Base-by-base conservation (phyloP, 1,140 invertebrate species). In the Choristoneura fumiferana region DNA sequence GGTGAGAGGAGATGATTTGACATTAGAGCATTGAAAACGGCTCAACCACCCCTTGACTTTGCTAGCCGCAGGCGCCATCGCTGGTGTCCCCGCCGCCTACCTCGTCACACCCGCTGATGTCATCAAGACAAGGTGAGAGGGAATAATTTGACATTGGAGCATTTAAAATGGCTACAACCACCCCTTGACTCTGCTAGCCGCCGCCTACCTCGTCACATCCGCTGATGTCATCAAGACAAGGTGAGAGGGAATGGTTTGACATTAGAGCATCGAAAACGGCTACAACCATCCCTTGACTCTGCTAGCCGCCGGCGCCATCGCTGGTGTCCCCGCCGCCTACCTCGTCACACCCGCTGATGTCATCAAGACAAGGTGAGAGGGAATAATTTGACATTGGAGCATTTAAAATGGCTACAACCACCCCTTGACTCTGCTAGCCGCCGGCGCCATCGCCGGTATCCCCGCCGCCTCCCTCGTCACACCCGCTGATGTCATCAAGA, bases 181-280 rank as follows among this genome's bases (percentile, higher is more conserved):
- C 73, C 97, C 98, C 0, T 78, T 96, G 18, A 95, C n/a, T 8
- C 89, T 99, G 22, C 90, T 99, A 4, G 88, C 93, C 35, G 94
- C 95, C 76, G 13, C 29, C 10, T 34, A 36, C 39, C 87, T 99
- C 10, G 97, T 97, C 1, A 99, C 98, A 17, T 98, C 98, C 17
- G 98, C 98, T 35, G 98, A 99, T 91, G 98, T 99, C 17, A 99
- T 99, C 67, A 99, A 99, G 90, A 99, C 98, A n/a, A n/a, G n/a
- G n/a, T n/a, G n/a, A n/a, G n/a, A n/a, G n/a, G 8, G n/a, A n/a
- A n/a, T n/a, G n/a, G n/a, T n/a, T n/a, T n/a, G n/a, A n/a, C n/a
- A n/a, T n/a, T n/a, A n/a, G n/a, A n/a, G n/a, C n/a, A n/a, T n/a
- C n/a, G 95, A 96, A 70, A 96, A 95, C 85, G 98, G 98, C 37